Percentiles rank a stretch among this genome's conserved stretches.
Evolutionary conservation across 2,797 vertebrate genomes (phyloP).

Genomic region (Euthynnus affinis): DNA sequence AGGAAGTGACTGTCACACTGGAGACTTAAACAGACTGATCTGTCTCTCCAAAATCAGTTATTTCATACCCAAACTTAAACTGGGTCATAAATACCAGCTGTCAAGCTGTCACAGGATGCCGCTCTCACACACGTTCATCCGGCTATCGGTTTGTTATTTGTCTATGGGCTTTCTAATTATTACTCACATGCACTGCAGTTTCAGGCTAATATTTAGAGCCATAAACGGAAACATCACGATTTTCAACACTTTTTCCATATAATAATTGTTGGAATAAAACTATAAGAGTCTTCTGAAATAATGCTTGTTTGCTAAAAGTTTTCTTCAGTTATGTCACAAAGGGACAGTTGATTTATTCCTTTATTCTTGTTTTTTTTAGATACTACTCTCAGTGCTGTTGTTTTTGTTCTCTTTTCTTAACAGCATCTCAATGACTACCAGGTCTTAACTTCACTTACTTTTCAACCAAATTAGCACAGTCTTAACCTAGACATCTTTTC

Average conservation of each 20-base stretch:
- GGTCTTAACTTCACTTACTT: too few species aligned
- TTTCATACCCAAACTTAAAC: slow-evolving; percentile 43
- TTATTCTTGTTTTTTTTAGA: too few species aligned
- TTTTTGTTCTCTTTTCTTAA: too few species aligned
- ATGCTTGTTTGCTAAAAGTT: not conserved
- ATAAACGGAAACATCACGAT: not conserved
- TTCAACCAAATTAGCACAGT: too few species aligned
- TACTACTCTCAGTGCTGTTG: too few species aligned
- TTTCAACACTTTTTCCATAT: not conserved
- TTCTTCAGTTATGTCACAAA: slow-evolving; percentile 8
- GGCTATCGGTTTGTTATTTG: slow-evolving; percentile 32
- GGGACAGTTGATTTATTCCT: too few species aligned
- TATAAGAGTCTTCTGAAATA: not conserved
- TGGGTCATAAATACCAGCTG: slow-evolving; percentile 45
- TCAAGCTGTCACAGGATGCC: slow-evolving; percentile 5
- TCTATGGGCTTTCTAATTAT: slow-evolving; percentile 34
- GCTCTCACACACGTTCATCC: slow-evolving; percentile 1
- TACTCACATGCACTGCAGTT: slow-evolving; percentile 10
- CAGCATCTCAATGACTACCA: too few species aligned
- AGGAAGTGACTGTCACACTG: slow-evolving; percentile 49
- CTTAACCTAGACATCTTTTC: too few species aligned
- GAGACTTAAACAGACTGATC: slow-evolving; percentile 45
- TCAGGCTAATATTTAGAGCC: slow-evolving; percentile 8
- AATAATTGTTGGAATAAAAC: slow-evolving; percentile 13
- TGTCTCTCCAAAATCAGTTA: slow-evolving; percentile 35